phyloP scores from a whole-genome alignment of 2,888 invertebrate species.

The Acanthococcus lagerstroemiae region DNA sequence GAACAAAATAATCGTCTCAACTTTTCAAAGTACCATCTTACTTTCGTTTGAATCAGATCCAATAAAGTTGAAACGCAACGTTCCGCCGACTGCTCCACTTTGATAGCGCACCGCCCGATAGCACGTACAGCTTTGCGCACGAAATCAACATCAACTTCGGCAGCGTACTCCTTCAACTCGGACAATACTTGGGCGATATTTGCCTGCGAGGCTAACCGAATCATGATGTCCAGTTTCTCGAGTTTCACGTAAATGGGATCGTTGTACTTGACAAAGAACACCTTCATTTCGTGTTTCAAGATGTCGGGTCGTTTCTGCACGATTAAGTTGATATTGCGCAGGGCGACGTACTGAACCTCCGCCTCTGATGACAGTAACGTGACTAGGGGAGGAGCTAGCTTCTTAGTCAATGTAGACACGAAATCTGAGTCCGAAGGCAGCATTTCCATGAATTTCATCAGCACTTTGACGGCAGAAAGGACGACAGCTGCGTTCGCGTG shows the following conservation, averaged over 20 bases:
- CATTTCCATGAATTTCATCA: constrained; percentile 99
- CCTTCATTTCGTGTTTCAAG: constrained; percentile 98
- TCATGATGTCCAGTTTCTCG: constrained; percentile 99
- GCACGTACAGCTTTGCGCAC: constrained; percentile 97
- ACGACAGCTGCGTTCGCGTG: constrained; percentile 99
- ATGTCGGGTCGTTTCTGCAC: constrained; percentile 99
- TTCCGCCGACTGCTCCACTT: constrained; percentile 95
- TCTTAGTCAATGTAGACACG: constrained; percentile 85
- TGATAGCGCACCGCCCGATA: constrained; percentile 97
- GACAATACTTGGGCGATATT: constrained; percentile 97
- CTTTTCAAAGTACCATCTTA: constrained; percentile 39
- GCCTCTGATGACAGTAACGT: constrained; percentile 95
- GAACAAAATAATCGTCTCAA: neutral
- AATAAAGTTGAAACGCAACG: constrained; percentile 94
- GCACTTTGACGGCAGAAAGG: constrained; percentile 93
- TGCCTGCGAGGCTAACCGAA: constrained; percentile 90
- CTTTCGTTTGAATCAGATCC: constrained; percentile 98
- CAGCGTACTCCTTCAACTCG: constrained; percentile 96
- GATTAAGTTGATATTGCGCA: constrained; percentile 96
- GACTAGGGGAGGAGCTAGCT: constrained; percentile 96
- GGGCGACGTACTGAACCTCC: constrained; percentile 95
- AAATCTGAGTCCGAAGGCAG: constrained; percentile 87
- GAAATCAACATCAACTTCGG: constrained; percentile 99
- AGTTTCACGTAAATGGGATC: constrained; percentile 99
- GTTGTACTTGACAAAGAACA: constrained; percentile 99